Evolutionary conservation across 2,888 invertebrate species (phyloP).

Genomic region (Aelia acuminata): DNA sequence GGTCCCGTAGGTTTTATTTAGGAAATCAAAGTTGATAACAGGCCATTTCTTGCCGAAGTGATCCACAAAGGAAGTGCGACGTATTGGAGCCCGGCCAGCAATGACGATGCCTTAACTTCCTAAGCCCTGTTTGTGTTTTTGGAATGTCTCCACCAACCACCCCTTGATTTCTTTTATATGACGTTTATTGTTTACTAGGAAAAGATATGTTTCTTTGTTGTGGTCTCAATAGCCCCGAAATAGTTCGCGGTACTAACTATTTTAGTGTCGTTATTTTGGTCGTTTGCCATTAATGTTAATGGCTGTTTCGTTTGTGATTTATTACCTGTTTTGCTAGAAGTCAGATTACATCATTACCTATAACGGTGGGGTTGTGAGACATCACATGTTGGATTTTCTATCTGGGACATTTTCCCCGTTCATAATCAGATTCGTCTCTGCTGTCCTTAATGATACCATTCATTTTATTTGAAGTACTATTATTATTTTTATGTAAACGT

Average conservation of each 20-base stretch:
- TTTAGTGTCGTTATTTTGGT: neutral
- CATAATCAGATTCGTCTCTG: neutral
- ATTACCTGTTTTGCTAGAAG: neutral
- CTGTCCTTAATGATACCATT: too few species aligned
- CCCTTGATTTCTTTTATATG: conserved; percentile 12
- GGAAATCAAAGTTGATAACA: conserved; percentile 26
- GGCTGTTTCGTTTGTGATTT: neutral
- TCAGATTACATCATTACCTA: neutral
- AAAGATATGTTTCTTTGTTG: neutral
- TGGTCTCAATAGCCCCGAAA: neutral
- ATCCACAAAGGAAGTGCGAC: conserved; percentile 12
- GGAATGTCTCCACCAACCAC: too few species aligned
- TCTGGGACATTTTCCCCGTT: neutral
- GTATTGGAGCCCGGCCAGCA: conserved; percentile 37
- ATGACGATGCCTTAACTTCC: conserved; percentile 27
- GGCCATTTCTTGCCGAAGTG: conserved; percentile 16
- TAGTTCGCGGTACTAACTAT: neutral
- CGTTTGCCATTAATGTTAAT: neutral
- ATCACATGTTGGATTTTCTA: neutral
- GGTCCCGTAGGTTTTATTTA: neutral
- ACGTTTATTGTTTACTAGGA: conserved; percentile 15
- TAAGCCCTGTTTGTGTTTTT: conserved; percentile 34
- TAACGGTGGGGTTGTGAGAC: neutral
- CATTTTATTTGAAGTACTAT: too few species aligned
- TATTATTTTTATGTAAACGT: too few species aligned